Conservation (phyloP, 2,888 invertebrate species). For the Drosophila vallismaia region DNA sequence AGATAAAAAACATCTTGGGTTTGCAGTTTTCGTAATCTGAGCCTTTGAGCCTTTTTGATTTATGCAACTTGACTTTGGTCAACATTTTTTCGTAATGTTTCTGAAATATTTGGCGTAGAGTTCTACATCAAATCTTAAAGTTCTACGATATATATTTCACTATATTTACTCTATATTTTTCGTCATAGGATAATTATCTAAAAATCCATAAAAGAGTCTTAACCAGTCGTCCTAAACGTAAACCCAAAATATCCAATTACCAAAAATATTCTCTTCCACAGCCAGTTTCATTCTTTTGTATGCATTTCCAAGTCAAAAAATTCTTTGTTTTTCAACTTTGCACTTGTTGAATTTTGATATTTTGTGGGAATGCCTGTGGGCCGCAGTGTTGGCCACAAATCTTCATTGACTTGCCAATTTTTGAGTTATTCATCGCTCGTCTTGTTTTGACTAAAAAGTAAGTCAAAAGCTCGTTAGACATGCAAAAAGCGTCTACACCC, state of each 20-base stretch:
- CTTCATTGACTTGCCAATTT: conserved; percentile 15
- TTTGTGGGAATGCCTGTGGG: conserved; percentile 59
- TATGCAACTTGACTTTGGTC: conserved; percentile 60
- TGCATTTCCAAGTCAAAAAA: conserved; percentile 39
- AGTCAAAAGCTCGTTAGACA: conserved; percentile 54
- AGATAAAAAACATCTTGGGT: conserved; percentile 42
- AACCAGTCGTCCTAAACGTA: neutral
- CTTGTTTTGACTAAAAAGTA: conserved; percentile 35
- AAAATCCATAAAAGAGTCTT: neutral
- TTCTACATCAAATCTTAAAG: too few relatives aligned
- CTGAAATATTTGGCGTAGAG: too few relatives aligned
- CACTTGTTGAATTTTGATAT: conserved; percentile 61
- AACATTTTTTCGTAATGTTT: conserved; percentile 24
- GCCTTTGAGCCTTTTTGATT: conserved; percentile 60
- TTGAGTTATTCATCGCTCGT: conserved; percentile 21
- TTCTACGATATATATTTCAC: too few relatives aligned
- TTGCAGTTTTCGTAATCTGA: conserved; percentile 67
- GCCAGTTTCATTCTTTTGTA: conserved; percentile 11
- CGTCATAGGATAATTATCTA: neutral
- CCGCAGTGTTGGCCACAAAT: conserved; percentile 42
- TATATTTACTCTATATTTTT: neutral
- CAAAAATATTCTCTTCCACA: neutral
- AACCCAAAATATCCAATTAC: conserved; percentile 19
- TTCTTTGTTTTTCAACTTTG: conserved; percentile 33
- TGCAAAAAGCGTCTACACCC: conserved; percentile 49